Percentiles rank a stretch among this genome's conserved stretches.
These are phyloP conservation scores for Falcunculus frontatus DNA, from an alignment of 2,113 vertebrate species.

Conservation along the genomic window DNA sequence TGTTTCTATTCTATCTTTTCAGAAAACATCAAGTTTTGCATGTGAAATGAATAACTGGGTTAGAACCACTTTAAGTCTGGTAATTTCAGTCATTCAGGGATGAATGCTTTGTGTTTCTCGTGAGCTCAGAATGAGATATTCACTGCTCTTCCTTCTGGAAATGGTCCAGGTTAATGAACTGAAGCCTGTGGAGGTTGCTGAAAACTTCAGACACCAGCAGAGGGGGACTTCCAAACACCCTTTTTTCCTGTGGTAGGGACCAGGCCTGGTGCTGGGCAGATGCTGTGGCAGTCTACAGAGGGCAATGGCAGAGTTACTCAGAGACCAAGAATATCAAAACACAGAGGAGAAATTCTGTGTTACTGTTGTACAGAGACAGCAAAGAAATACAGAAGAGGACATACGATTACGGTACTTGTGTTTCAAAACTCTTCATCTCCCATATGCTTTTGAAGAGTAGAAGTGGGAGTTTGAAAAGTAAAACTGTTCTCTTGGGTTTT, in stretches of 20 bases:
- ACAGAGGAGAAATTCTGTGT: neutral
- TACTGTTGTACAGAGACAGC: neutral
- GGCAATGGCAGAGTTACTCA: neutral
- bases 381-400: neutral
- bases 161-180: neutral
- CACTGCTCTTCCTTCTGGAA: neutral
- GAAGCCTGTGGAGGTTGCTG: neutral
- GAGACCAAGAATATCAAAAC: neutral
- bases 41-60: neutral
- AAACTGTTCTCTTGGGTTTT: neutral
- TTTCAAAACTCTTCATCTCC: neutral
- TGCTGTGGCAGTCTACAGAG: neutral
- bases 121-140: neutral
- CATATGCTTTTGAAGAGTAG: neutral
- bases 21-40: neutral
- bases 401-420: neutral
- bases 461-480: neutral
- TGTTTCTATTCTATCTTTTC: neutral
- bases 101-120: neutral
- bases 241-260: neutral
- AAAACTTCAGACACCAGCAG: neutral
- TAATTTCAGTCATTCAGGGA: neutral
- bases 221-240: neutral
- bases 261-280: neutral
- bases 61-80: neutral